A percentile compares a stretch with the other conserved stretches of the same genome.
Evolutionary conservation across 2,888 invertebrate genomes (phyloP).

Genomic region (Cosmopolites sordidus): DNA sequence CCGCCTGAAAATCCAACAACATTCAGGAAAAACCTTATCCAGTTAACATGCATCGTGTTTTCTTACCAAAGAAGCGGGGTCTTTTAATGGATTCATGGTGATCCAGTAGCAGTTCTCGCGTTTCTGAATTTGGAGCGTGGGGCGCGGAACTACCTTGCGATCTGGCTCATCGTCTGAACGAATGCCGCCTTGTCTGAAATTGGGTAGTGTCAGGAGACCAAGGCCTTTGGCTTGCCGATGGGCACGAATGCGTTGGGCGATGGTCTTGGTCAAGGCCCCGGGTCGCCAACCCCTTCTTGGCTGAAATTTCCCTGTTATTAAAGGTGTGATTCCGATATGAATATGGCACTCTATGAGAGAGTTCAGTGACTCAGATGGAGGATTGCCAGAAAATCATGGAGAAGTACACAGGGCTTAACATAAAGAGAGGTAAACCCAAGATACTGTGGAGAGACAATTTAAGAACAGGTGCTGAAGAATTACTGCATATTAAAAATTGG

Average conservation of each 20-base stretch:
- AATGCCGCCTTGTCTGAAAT: conserved; percentile 33
- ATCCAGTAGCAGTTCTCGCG: conserved; percentile 63
- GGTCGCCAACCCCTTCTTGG: conserved; percentile 56
- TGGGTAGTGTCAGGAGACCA: conserved; percentile 32
- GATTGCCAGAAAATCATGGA: no score
- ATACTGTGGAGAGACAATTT: no score
- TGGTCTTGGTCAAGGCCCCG: conserved; percentile 53
- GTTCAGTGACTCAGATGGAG: no score
- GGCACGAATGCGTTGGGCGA: conserved; percentile 40
- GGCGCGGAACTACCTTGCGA: conserved; percentile 53
- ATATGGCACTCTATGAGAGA: no score
- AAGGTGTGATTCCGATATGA: no score
- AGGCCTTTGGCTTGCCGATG: conserved; percentile 40
- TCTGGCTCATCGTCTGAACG: conserved; percentile 48
- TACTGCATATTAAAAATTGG: no score
- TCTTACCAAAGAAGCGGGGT: conserved; percentile 52
- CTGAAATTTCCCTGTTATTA: no score
- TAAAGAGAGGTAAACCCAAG: no score
- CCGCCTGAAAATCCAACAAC: conserved; percentile 28
- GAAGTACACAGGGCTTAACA: no score
- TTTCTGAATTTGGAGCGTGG: conserved; percentile 61
- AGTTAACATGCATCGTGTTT: no score
- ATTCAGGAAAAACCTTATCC: no score
- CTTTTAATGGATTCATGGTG: conserved; percentile 64
- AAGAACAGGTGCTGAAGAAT: no score